A percentile compares a stretch with the other conserved stretches of the same genome.
phyloP scores from a whole-genome alignment of 2,113 vertebrate genomes.

The Sciurus niger region DNA sequence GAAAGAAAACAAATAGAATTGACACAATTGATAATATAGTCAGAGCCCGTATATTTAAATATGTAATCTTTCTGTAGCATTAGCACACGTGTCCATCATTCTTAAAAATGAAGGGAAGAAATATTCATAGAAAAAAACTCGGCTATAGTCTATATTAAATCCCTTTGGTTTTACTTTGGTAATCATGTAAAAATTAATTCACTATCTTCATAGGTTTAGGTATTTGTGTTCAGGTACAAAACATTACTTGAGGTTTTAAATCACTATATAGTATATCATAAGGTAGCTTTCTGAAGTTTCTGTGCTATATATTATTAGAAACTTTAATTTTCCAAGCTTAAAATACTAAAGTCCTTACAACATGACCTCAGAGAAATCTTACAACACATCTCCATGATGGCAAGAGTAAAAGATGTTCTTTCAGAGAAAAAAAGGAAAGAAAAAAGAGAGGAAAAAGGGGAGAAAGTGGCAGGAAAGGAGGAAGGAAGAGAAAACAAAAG shows the following conservation, averaged over 20 bases:
- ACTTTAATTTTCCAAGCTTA: slow-evolving; percentile 35
- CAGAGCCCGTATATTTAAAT: not conserved
- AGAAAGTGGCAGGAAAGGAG: no score
- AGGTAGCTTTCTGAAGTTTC: slow-evolving; percentile 53
- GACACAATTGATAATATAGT: not conserved
- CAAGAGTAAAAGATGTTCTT: slow-evolving; percentile 56
- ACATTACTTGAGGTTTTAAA: not conserved
- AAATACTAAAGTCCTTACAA: slow-evolving; percentile 68
- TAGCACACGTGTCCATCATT: not conserved
- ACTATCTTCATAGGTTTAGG: not conserved
- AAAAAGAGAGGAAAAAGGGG: not conserved
- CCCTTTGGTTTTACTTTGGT: not conserved
- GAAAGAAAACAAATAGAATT: not conserved
- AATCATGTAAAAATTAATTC: slow-evolving; percentile 53
- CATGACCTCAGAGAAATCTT: not conserved
- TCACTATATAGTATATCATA: slow-evolving; percentile 48
- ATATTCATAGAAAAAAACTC: slow-evolving; percentile 2
- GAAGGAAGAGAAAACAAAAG: not conserved
- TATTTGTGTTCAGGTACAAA: slow-evolving; percentile 7
- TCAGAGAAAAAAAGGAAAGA: slow-evolving; percentile 31
- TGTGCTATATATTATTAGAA: not conserved
- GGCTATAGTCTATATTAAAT: slow-evolving; percentile 38
- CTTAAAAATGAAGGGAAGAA: slow-evolving; percentile 58
- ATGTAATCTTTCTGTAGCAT: slow-evolving; percentile 50
- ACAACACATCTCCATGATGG: not conserved